These are phyloP conservation scores for Hypercompe scribonia DNA, from an alignment of 2,888 invertebrate genomes.

Conservation along the genomic window DNA sequence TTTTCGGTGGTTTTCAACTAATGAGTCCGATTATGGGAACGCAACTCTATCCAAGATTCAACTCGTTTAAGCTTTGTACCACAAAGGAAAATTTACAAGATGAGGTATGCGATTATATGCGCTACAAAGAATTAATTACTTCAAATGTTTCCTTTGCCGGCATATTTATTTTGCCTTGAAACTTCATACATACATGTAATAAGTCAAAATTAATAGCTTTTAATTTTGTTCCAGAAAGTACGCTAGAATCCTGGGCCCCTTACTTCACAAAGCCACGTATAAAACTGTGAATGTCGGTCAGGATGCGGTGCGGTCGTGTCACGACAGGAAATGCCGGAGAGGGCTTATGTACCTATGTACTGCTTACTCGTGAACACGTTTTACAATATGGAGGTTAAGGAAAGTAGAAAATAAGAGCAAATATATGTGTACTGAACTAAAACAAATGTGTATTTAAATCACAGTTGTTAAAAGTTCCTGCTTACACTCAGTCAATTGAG, in stretches of 20 bases:
- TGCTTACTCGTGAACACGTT: conserved; percentile 7
- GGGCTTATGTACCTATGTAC: conserved; percentile 32
- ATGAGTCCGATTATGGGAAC: no score
- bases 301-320: conserved; percentile 40
- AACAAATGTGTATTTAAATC: no score
- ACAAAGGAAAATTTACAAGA: no score
- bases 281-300: conserved; percentile 38
- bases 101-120: no score
- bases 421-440: background rate
- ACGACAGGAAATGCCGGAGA: conserved; percentile 46
- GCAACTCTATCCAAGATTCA: no score
- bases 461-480: background rate
- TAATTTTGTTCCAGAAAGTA: background rate
- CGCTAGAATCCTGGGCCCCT: background rate
- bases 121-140: no score
- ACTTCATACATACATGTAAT: background rate
- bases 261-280: conserved; percentile 18
- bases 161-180: background rate
- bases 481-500: background rate
- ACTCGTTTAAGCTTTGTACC: no score
- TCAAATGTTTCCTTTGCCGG: no score
- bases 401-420: background rate
- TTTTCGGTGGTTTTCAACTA: background rate
- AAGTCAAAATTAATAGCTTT: background rate
- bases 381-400: background rate